phyloP scores from a whole-genome alignment of 2,113 vertebrate species.

The Potamarius usumacintae region DNA sequence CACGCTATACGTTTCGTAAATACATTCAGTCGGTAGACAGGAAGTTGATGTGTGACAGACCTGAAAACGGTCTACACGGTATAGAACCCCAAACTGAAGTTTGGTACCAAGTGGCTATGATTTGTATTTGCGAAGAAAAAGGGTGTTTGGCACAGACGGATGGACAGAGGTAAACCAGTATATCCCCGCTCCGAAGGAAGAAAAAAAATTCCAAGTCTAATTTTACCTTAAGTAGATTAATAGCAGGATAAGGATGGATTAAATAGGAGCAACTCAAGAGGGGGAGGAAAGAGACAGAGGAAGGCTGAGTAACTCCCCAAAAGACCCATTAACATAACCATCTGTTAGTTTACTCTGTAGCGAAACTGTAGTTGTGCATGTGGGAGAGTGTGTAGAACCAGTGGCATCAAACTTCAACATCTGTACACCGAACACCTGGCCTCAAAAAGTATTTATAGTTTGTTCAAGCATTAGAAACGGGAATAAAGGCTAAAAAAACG shows the following conservation, averaged over 20 bases:
- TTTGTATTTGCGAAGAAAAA: too few relatives aligned
- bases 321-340: slow-evolving; percentile 27
- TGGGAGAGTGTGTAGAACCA: slow-evolving; percentile 1
- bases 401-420: slow-evolving; percentile 14
- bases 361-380: neutral
- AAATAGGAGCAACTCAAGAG: slow-evolving; percentile 1
- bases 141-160: too few relatives aligned
- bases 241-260: neutral
- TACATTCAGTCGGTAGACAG: too few relatives aligned
- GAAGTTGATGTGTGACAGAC: too few relatives aligned
- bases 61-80: too few relatives aligned
- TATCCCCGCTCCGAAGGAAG: too few relatives aligned
- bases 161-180: too few relatives aligned
- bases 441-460: neutral
- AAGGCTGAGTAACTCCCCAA: slow-evolving; percentile 17
- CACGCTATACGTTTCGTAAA: too few relatives aligned
- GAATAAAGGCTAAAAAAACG: neutral
- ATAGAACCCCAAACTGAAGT: too few relatives aligned
- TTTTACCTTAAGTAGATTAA: neutral
- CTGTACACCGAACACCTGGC: neutral
- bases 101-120: too few relatives aligned
- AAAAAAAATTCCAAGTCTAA: neutral
- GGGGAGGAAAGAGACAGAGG: neutral
- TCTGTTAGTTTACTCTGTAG: slow-evolving; percentile 20
- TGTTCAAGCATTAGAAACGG: slow-evolving; percentile 7